These are phyloP conservation scores for Apodemus speciosus DNA, from an alignment of 2,113 vertebrate species.

Conservation along the genomic window DNA sequence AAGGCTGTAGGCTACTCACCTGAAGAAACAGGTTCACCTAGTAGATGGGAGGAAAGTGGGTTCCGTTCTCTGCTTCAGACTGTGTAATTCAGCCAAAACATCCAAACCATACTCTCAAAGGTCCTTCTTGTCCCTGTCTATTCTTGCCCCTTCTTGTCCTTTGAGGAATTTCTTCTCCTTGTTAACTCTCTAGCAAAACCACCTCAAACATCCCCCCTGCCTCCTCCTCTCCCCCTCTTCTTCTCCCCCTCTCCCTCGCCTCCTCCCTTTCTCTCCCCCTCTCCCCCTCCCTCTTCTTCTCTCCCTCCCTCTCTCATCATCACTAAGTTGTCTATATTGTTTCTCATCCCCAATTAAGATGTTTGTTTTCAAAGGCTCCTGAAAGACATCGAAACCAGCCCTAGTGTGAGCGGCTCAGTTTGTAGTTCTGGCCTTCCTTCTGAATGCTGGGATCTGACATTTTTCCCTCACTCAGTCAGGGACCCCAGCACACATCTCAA, in stretches of 20 bases:
- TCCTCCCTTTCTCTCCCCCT: too few relatives aligned
- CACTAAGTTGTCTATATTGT: rapidly evolving
- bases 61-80: neutral
- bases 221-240: too few relatives aligned
- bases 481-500: slow-evolving; percentile 1
- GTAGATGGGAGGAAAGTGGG: neutral
- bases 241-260: too few relatives aligned
- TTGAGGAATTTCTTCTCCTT: neutral
- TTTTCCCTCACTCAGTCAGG: neutral
- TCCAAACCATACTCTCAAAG: too few relatives aligned
- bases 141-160: neutral
- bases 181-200: neutral
- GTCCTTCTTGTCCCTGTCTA: neutral
- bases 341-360: neutral
- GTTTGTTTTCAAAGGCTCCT: slow-evolving; percentile 4
- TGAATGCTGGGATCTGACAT: neutral
- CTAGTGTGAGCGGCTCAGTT: rapidly evolving
- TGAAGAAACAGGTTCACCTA: rapidly evolving
- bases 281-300: too few relatives aligned
- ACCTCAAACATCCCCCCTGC: neutral
- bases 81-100: neutral
- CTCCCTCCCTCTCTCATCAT: too few relatives aligned
- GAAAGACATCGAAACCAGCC: neutral
- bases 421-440: neutral
- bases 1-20: neutral